phyloP scores from a whole-genome alignment of 2,888 invertebrate species.

The Lissocephala sabroskyi region DNA sequence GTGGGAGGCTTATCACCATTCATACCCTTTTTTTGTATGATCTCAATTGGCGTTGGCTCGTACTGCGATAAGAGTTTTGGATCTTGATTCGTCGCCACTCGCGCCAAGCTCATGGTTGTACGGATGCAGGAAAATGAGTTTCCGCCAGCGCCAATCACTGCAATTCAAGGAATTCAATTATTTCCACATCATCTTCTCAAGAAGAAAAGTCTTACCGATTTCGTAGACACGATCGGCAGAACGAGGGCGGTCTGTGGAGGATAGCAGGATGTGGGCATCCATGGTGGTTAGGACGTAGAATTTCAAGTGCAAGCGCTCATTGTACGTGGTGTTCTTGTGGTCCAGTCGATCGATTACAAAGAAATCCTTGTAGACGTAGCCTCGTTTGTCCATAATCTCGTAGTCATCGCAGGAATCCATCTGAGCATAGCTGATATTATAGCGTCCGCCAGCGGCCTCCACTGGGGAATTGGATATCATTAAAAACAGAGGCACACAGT shows the following conservation, averaged over 20 bases:
- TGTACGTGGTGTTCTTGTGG: conserved; percentile 57
- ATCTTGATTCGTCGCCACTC: conserved; percentile 75
- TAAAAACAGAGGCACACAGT: conserved; percentile 14
- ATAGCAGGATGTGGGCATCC: conserved; percentile 81
- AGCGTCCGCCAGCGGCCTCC: conserved; percentile 34
- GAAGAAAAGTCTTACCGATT: conserved; percentile 72
- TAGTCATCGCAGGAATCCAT: conserved; percentile 75
- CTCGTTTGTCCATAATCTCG: conserved; percentile 72
- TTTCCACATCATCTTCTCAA: not conserved
- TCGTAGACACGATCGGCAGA: conserved; percentile 78
- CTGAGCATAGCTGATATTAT: conserved; percentile 64
- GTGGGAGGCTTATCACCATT: too few species aligned
- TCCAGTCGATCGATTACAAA: conserved; percentile 73
- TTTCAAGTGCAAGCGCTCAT: conserved; percentile 75
- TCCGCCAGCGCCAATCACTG: conserved; percentile 80
- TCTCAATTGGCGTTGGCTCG: conserved; percentile 79
- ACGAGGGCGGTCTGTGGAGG: conserved; percentile 73
- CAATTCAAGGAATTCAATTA: conserved; percentile 2
- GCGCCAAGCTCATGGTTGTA: conserved; percentile 75
- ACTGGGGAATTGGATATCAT: conserved; percentile 16
- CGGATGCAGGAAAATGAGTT: conserved; percentile 81
- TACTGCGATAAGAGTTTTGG: conserved; percentile 76
- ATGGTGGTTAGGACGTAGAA: conserved; percentile 79
- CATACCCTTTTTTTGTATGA: conserved; percentile 77
- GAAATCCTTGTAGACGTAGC: conserved; percentile 76